Percentiles rank a stretch among this genome's conserved stretches.
Conservation (phyloP, 2,888 invertebrate species). For the Mythimna loreyi region DNA sequence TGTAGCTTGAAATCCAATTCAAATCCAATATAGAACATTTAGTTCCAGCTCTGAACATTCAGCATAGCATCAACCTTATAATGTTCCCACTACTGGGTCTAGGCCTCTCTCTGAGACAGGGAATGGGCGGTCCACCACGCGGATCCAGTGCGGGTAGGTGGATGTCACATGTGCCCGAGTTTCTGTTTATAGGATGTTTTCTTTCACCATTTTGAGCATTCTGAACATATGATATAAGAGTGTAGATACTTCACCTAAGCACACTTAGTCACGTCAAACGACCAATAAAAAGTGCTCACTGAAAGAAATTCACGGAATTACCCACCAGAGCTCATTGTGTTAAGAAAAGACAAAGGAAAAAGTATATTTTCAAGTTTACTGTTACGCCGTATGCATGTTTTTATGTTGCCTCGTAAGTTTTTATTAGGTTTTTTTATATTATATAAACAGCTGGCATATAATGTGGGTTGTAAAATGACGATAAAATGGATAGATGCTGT, state of each 20-base stretch:
- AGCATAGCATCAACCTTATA: too few relatives aligned
- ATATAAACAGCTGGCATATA: conserved; percentile 64
- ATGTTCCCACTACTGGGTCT: too few relatives aligned
- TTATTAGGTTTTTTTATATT: conserved; percentile 63
- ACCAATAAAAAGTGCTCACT: conserved; percentile 51
- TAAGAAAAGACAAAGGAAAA: conserved; percentile 53
- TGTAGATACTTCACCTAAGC: conserved; percentile 3
- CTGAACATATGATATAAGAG: too few relatives aligned
- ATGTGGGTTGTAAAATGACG: conserved; percentile 39
- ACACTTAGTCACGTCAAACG: conserved; percentile 28
- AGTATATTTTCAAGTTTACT: conserved; percentile 63
- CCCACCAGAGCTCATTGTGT: conserved; percentile 54
- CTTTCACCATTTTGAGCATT: too few relatives aligned
- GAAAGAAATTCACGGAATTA: conserved; percentile 51
- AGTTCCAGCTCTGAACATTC: neutral
- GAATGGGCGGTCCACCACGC: too few relatives aligned
- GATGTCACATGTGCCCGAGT: too few relatives aligned
- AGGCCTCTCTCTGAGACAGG: too few relatives aligned
- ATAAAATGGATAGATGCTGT: conserved; percentile 29
- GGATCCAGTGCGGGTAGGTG: too few relatives aligned
- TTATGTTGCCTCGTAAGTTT: conserved; percentile 69
- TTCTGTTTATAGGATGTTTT: too few relatives aligned
- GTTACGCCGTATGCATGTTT: conserved; percentile 63
- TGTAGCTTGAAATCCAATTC: neutral
- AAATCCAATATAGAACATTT: neutral